Conservation (phyloP, 1,140 invertebrate genomes). For the Zaprionus vittiger region DNA sequence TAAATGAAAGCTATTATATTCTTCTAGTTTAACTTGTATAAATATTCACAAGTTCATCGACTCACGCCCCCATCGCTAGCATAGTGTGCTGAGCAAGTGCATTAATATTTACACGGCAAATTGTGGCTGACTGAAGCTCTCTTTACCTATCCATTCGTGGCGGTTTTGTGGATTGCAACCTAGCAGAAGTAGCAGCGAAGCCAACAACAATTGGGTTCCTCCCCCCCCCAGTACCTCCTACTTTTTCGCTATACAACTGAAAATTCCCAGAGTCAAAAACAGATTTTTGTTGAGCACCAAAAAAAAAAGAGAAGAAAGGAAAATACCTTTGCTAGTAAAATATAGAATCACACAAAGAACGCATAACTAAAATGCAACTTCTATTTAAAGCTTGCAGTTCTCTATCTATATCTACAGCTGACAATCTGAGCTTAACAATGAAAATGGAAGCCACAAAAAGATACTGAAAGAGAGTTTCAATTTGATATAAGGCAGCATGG, state of each 20-base stretch:
- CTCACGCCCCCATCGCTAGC: slow-evolving; percentile 35
- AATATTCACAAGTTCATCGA: not conserved
- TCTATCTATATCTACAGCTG: slow-evolving; percentile 12
- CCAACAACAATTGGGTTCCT: slow-evolving; percentile 34
- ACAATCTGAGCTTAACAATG: slow-evolving; percentile 12
- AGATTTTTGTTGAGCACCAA: slow-evolving; percentile 52
- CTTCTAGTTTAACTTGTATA: too few relatives aligned
- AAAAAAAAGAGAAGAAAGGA: slow-evolving; percentile 12
- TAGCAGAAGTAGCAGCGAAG: slow-evolving; percentile 27
- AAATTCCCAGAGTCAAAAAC: slow-evolving; percentile 69
- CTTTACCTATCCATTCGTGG: slow-evolving; percentile 47
- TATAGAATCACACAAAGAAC: slow-evolving; percentile 8
- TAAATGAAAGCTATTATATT: too few relatives aligned
- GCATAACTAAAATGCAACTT: slow-evolving; percentile 34
- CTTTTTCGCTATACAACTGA: slow-evolving; percentile 18
- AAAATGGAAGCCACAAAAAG: not conserved
- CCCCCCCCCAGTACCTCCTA: not conserved
- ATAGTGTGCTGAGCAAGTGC: slow-evolving; percentile 38
- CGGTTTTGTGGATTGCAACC: slow-evolving; percentile 68
- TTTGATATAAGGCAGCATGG: not conserved
- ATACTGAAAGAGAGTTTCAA: not conserved
- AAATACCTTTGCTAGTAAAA: slow-evolving; percentile 31
- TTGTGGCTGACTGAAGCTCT: slow-evolving; percentile 63
- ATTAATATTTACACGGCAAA: slow-evolving; percentile 81
- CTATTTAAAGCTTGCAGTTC: slow-evolving; percentile 21